These are phyloP conservation scores for Dascillus cervinus DNA, from an alignment of 2,888 invertebrate genomes.

Conservation along the genomic window DNA sequence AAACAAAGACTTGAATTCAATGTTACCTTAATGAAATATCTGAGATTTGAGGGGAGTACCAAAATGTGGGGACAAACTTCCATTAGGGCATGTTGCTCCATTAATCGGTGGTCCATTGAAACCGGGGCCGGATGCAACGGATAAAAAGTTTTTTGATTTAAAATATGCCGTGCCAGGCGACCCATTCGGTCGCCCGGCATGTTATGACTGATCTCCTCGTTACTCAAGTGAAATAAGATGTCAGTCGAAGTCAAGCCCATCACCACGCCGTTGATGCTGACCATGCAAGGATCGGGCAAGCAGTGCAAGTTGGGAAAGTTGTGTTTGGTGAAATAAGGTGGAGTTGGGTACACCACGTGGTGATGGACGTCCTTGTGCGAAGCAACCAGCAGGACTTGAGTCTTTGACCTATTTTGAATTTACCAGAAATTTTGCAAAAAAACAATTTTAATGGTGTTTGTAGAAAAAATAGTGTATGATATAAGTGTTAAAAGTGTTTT, in stretches of 20 bases:
- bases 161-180: conserved; percentile 64
- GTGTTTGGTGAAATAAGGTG: conserved; percentile 56
- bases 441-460: no score
- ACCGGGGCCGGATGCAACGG: conserved; percentile 70
- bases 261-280: conserved; percentile 68
- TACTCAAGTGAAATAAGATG: conserved; percentile 71
- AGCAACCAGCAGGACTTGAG: conserved; percentile 63
- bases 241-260: conserved; percentile 79
- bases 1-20: conserved; percentile 1
- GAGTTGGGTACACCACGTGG: conserved; percentile 75
- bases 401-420: conserved; percentile 11
- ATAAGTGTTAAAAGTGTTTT: no score
- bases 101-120: conserved; percentile 63
- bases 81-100: conserved; percentile 64
- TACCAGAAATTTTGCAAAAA: no score
- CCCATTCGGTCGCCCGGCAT: conserved; percentile 56
- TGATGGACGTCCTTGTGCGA: conserved; percentile 73
- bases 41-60: conserved; percentile 76
- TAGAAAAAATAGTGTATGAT: no score
- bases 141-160: conserved; percentile 73
- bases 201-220: conserved; percentile 56
- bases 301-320: conserved; percentile 57
- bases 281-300: conserved; percentile 72
- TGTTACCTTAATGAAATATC: conserved; percentile 70
- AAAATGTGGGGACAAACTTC: conserved; percentile 72